A percentile compares a stretch with the other conserved stretches of the same genome.
phyloP scores from a whole-genome alignment of 2,797 vertebrate species.

The Xenops minutus region DNA sequence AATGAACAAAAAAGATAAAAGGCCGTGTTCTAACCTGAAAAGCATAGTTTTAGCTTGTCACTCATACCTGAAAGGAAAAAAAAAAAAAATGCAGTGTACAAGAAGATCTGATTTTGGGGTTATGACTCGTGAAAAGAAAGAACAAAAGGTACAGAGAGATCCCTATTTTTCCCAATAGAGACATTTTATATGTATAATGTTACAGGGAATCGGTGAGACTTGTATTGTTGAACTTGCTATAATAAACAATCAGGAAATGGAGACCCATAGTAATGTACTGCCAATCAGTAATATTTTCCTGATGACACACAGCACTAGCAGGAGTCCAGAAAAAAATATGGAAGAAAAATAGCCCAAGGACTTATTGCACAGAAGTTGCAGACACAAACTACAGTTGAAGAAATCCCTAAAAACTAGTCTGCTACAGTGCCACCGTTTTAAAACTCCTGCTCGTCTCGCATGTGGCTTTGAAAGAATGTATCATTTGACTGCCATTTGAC shows the following conservation, averaged over 20 bases:
- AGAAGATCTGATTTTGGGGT: not conserved
- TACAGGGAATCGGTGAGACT: not conserved
- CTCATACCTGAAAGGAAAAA: not conserved
- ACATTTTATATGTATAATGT: not conserved
- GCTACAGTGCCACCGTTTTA: not conserved
- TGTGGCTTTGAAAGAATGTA: not conserved
- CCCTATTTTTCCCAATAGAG: not conserved
- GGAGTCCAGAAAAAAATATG: not conserved
- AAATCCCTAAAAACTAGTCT: not conserved
- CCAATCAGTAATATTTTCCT: not conserved
- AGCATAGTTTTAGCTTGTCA: not conserved
- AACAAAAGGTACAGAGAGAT: not conserved
- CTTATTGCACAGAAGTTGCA: not conserved
- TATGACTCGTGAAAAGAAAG: not conserved
- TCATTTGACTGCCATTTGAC: not conserved
- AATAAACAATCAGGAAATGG: not conserved
- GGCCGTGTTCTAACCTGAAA: not conserved
- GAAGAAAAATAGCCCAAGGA: not conserved
- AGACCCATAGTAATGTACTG: not conserved
- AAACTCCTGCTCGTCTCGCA: not conserved
- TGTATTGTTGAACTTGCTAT: not conserved
- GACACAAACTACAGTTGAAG: not conserved
- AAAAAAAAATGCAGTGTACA: accelerated
- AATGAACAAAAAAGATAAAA: not conserved
- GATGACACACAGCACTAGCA: not conserved